Evolutionary conservation across 92 coral and sea anemone genomes (phyloP).

Genomic region (Porites cylindrica): DNA sequence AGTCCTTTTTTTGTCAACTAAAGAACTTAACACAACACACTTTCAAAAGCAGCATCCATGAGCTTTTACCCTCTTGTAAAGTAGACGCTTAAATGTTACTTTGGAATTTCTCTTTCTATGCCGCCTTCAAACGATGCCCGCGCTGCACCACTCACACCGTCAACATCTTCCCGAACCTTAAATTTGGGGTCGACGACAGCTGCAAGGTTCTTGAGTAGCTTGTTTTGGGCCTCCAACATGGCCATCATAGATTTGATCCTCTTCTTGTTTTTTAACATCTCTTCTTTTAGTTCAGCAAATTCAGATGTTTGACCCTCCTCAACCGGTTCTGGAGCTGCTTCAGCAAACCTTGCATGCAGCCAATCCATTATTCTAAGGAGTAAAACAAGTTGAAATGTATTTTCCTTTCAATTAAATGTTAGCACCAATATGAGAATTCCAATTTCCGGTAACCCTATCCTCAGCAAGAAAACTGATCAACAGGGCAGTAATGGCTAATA

Average conservation of each 20-base stretch:
- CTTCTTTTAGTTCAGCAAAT: slow-evolving; percentile 12
- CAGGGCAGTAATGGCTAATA: too few relatives aligned
- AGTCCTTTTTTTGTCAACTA: neutral
- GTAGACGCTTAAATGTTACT: neutral
- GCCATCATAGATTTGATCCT: slow-evolving; percentile 47
- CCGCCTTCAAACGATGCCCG: neutral
- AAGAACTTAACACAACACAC: slow-evolving; percentile 4
- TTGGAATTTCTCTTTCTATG: neutral
- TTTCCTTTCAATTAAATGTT: neutral
- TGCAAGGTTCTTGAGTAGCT: slow-evolving; percentile 23
- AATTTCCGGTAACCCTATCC: too few relatives aligned
- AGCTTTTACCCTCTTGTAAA: neutral
- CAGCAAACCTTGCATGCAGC: slow-evolving; percentile 21
- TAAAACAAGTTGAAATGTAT: neutral
- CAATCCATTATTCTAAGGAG: slow-evolving; percentile 15
- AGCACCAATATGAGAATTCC: too few relatives aligned
- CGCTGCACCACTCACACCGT: slow-evolving; percentile 1
- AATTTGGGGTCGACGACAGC: slow-evolving; percentile 17
- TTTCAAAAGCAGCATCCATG: neutral
- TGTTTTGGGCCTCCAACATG: slow-evolving; percentile 46
- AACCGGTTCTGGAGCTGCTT: slow-evolving; percentile 18
- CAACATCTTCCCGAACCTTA: neutral
- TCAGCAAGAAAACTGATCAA: too few relatives aligned
- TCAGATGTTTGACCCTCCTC: slow-evolving; percentile 26
- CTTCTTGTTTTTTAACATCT: slow-evolving; percentile 33